phyloP scores from a whole-genome alignment of 2,797 vertebrate genomes.

The Crypturellus tataupa region DNA sequence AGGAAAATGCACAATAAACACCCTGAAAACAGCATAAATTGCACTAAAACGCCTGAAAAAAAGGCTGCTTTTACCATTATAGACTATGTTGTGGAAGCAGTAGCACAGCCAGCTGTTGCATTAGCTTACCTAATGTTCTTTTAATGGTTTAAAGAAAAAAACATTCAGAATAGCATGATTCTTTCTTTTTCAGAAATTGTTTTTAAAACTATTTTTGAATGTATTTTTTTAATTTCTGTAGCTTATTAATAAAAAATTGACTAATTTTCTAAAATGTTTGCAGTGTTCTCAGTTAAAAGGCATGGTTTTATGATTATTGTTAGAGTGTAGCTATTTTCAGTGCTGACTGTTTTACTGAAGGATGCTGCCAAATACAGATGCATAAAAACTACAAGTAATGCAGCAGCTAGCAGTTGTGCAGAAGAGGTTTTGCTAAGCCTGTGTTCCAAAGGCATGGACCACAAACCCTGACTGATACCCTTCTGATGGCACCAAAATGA shows the following conservation, averaged over 20 bases:
- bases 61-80: constrained; percentile 67
- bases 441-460: neutral
- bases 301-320: neutral
- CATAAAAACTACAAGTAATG: neutral
- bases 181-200: constrained; percentile 33
- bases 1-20: constrained; percentile 50
- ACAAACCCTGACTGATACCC: neutral
- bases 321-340: neutral
- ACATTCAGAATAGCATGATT: constrained; percentile 31
- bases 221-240: constrained; percentile 64
- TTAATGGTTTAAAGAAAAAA: constrained; percentile 52
- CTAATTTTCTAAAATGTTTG: constrained; percentile 57
- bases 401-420: neutral
- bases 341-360: neutral
- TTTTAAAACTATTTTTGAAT: constrained; percentile 49
- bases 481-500: neutral
- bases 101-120: constrained; percentile 68
- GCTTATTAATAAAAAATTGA: constrained; percentile 63
- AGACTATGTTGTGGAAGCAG: constrained; percentile 54
- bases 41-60: constrained; percentile 72
- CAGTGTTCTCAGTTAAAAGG: neutral
- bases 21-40: constrained; percentile 69
- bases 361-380: neutral
- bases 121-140: constrained; percentile 69
- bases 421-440: neutral